Evolutionary conservation across 2,113 vertebrate species (phyloP).

Genomic region (Nothocercus nigrocapillus): DNA sequence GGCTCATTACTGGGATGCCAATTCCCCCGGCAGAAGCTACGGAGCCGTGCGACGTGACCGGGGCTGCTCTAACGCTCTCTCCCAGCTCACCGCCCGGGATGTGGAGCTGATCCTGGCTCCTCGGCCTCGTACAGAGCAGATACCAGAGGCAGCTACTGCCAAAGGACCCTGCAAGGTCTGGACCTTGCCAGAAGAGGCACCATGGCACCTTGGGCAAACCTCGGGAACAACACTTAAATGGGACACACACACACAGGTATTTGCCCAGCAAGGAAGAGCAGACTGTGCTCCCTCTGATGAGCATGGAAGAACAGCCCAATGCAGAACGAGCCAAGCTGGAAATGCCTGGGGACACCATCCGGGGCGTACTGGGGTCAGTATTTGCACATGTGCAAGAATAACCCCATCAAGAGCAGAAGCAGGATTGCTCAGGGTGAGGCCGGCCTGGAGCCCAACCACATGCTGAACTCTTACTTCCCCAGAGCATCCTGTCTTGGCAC

Average conservation of each 20-base stretch:
- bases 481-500: not conserved
- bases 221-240: not conserved
- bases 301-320: not conserved
- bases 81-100: not conserved
- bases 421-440: no score
- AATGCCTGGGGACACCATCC: not conserved
- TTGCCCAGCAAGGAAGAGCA: not conserved
- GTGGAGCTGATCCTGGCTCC: not conserved
- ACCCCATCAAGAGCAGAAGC: no score
- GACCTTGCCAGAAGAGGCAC: not conserved
- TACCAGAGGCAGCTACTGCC: not conserved
- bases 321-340: not conserved
- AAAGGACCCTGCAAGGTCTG: not conserved
- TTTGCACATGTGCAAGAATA: no score
- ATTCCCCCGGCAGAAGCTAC: not conserved
- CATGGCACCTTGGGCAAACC: not conserved
- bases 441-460: not conserved
- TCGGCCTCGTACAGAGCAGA: not conserved
- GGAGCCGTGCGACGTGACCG: not conserved
- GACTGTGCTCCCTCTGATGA: not conserved
- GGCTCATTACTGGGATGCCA: conserved; percentile 41
- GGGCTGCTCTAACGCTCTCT: not conserved
- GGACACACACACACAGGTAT: not conserved
- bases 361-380: no score
- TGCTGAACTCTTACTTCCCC: not conserved